Evolutionary conservation across 2,113 vertebrate genomes (phyloP).

Genomic region (Rhabdomys dilectus): DNA sequence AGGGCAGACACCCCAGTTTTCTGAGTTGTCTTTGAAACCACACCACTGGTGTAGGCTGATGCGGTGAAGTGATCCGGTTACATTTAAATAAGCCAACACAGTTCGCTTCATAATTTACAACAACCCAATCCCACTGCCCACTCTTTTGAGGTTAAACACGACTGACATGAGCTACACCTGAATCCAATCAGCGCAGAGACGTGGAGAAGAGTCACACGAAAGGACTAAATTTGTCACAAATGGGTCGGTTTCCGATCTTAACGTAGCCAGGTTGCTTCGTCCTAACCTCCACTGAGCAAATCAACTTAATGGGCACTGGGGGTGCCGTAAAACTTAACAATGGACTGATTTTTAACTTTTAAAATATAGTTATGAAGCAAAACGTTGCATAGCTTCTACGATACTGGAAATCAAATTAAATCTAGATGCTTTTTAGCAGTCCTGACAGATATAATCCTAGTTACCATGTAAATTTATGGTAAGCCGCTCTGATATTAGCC

Average conservation of each 20-base stretch:
- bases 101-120: conserved; percentile 80
- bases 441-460: conserved; percentile 93
- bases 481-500: conserved; percentile 93
- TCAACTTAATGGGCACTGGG: conserved; percentile 91
- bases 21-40: conserved; percentile 67
- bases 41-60: conserved; percentile 61
- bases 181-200: conserved; percentile 89
- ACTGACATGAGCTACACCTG: conserved; percentile 88
- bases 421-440: conserved; percentile 92
- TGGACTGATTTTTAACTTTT: conserved; percentile 90
- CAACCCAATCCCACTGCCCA: conserved; percentile 78
- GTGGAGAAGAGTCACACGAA: conserved; percentile 88
- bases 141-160: conserved; percentile 87
- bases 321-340: conserved; percentile 92
- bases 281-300: conserved; percentile 91
- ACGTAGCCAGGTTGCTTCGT: conserved; percentile 86
- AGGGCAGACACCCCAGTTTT: conserved; percentile 68
- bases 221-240: conserved; percentile 90
- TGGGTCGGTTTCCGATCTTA: conserved; percentile 90
- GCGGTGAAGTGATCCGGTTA: not conserved
- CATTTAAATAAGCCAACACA: conserved; percentile 70
- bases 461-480: conserved; percentile 95
- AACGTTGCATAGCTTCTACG: conserved; percentile 89
- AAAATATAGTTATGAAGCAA: conserved; percentile 91
- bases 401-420: conserved; percentile 94